phyloP scores from a whole-genome alignment of 2,797 vertebrate genomes.

The Liasis olivaceus region DNA sequence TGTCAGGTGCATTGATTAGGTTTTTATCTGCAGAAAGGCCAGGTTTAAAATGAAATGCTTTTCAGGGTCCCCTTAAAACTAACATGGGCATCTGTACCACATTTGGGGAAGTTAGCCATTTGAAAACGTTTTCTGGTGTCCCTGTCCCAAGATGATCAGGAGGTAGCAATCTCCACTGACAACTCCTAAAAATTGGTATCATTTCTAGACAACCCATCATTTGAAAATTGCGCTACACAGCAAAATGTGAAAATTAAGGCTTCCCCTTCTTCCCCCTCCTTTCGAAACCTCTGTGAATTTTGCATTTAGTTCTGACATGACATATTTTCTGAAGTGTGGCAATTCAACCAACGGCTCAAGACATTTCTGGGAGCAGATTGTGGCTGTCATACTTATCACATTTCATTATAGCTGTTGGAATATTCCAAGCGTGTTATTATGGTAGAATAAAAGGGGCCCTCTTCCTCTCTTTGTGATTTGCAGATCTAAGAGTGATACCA shows the following conservation, averaged over 20 bases:
- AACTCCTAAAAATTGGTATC: conserved; percentile 29
- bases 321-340: conserved; percentile 60
- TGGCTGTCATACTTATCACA: conserved; percentile 65
- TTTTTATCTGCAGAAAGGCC: neutral
- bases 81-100: neutral
- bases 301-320: conserved; percentile 63
- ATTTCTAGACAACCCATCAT: conserved; percentile 32
- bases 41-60: neutral
- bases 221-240: conserved; percentile 49
- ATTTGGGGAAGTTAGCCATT: conserved; percentile 20
- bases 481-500: conserved; percentile 66
- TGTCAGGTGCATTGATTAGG: neutral
- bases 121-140: conserved; percentile 31
- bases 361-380: conserved; percentile 64
- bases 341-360: conserved; percentile 61
- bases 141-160: conserved; percentile 1
- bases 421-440: conserved; percentile 64
- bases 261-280: neutral
- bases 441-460: conserved; percentile 71
- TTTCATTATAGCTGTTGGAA: conserved; percentile 72
- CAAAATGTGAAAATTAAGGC: conserved; percentile 57
- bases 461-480: conserved; percentile 67
- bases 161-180: conserved; percentile 26
- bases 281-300: conserved; percentile 54
- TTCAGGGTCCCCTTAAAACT: neutral